phyloP scores from a whole-genome alignment of 2,113 vertebrate genomes.

The Periophthalmus modestus region DNA sequence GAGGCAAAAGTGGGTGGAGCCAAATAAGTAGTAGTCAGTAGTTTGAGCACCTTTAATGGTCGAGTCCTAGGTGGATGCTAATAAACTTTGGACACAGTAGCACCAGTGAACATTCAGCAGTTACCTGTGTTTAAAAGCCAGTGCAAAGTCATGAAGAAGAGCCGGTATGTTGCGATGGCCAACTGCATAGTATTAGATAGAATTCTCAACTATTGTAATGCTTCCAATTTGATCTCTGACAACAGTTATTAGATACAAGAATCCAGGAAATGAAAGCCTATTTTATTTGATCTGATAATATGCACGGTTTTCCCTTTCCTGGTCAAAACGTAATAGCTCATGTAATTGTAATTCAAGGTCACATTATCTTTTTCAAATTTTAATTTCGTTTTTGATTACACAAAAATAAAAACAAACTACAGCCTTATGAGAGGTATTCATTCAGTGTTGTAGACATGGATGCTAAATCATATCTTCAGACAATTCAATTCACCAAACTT shows the following conservation, averaged over 20 bases:
- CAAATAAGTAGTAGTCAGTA: too few relatives aligned
- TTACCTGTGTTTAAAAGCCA: background rate
- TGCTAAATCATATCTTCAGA: background rate
- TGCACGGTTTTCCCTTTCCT: too few relatives aligned
- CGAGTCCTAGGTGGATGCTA: too few relatives aligned
- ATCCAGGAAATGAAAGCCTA: background rate
- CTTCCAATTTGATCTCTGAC: background rate
- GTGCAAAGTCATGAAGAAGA: background rate
- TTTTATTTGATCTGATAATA: too few relatives aligned
- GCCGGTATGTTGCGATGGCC: background rate
- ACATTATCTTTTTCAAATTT: background rate
- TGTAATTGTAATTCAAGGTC: background rate
- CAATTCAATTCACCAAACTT: conserved; percentile 1
- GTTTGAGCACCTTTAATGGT: too few relatives aligned
- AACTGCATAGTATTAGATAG: background rate
- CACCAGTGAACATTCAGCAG: too few relatives aligned
- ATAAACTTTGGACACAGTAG: background rate
- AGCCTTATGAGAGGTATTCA: background rate
- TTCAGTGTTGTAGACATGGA: background rate
- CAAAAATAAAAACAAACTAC: background rate
- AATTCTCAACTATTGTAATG: background rate
- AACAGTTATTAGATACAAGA: background rate
- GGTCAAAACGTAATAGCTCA: background rate
- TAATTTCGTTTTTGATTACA: background rate
- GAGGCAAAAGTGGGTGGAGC: too few relatives aligned